Evolutionary conservation across 2,113 vertebrate genomes (phyloP).

Genomic region (Saccopteryx leptura): DNA sequence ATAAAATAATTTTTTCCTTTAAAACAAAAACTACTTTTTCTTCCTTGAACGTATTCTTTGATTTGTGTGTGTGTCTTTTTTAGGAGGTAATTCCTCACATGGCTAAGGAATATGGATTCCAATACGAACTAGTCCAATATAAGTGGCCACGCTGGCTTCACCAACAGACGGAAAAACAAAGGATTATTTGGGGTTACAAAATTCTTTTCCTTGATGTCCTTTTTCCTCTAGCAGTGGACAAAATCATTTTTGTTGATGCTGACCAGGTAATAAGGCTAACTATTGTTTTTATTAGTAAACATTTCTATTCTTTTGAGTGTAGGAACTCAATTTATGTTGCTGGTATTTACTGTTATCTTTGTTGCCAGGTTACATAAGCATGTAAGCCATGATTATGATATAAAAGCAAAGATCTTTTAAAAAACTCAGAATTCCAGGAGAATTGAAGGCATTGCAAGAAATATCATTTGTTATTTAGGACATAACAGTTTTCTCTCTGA

Average conservation of each 20-base stretch:
- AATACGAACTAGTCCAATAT: conserved; percentile 98
- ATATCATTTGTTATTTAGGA: not conserved
- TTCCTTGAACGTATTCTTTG: not conserved
- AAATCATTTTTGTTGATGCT: conserved; percentile 99
- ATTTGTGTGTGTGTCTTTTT: not conserved
- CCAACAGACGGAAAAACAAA: conserved; percentile 98
- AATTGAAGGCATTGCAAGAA: not conserved
- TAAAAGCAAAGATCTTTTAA: not conserved
- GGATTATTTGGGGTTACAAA: conserved; percentile 99
- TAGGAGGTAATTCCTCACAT: conserved; percentile 97
- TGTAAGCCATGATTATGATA: not conserved
- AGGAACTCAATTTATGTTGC: not conserved
- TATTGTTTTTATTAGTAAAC: not conserved
- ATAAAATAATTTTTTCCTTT: conserved; percentile 8
- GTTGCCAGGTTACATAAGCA: not conserved
- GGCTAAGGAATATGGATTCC: conserved; percentile 94
- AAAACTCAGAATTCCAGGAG: not conserved
- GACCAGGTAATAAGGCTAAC: conserved; percentile 92
- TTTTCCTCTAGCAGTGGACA: conserved; percentile 97
- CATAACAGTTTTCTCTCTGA: not conserved
- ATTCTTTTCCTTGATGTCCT: conserved; percentile 99
- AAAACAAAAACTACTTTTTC: not conserved
- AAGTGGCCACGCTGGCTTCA: conserved; percentile 98
- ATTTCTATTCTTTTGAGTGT: not conserved
- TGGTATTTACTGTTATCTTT: not conserved